These are phyloP conservation scores for Tiliqua scincoides DNA, from an alignment of 2,113 vertebrate genomes.

Conservation along the genomic window DNA sequence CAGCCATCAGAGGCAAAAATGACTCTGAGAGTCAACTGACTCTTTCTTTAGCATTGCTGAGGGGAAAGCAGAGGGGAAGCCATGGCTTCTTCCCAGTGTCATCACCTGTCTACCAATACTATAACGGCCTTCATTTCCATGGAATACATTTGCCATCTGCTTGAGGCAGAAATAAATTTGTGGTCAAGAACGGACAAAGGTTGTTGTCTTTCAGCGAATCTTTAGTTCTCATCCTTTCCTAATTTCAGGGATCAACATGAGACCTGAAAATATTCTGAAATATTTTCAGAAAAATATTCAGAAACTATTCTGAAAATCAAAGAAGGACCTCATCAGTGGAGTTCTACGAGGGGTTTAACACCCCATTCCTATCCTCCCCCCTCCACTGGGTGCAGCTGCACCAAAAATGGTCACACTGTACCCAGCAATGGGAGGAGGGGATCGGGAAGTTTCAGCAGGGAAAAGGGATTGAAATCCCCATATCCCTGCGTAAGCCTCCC, in stretches of 20 bases:
- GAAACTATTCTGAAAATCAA: conserved; percentile 8
- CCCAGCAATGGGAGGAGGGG: too few species aligned
- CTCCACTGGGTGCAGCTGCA: too few species aligned
- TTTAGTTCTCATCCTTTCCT: neutral
- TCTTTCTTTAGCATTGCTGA: neutral
- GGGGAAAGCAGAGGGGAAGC: neutral
- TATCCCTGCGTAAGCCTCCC: too few species aligned
- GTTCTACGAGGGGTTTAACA: conserved; percentile 26
- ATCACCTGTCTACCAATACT: neutral
- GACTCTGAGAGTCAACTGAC: neutral
- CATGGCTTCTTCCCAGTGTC: neutral
- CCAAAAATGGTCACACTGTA: too few species aligned
- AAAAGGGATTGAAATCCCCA: too few species aligned
- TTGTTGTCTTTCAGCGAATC: conserved; percentile 19
- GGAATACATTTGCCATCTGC: conserved; percentile 1
- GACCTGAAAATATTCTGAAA: too few species aligned
- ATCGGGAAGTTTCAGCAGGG: too few species aligned
- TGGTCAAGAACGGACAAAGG: conserved; percentile 28
- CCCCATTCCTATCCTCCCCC: neutral
- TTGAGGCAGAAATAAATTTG: conserved; percentile 9
- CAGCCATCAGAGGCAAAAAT: neutral
- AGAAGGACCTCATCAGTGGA: neutral
- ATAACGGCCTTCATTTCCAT: neutral
- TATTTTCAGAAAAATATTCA: too few species aligned
- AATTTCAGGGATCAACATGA: conserved; percentile 17